Conservation (phyloP, 2,797 vertebrate species). For the Falco berigora region DNA sequence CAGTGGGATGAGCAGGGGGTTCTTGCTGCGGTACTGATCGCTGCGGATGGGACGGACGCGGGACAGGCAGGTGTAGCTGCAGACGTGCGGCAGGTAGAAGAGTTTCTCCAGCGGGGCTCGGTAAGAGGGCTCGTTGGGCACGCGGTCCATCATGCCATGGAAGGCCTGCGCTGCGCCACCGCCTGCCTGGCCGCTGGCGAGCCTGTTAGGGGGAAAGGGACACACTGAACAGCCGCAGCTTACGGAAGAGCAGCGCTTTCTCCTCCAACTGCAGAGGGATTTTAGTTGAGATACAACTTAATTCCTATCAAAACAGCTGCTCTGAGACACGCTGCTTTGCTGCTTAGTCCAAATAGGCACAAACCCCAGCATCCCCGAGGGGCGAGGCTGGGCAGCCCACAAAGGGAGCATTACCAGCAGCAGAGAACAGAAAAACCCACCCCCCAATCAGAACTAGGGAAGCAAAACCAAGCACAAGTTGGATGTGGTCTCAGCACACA, state of each 20-base stretch:
- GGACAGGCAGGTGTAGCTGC: constrained; percentile 84
- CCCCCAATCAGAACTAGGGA: background rate
- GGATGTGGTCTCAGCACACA: background rate
- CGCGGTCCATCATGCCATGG: constrained; percentile 71
- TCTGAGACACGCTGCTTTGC: background rate
- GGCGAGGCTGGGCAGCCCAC: background rate
- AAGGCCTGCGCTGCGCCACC: background rate
- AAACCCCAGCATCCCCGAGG: background rate
- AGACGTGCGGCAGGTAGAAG: constrained; percentile 88
- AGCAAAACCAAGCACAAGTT: background rate
- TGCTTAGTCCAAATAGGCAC: background rate
- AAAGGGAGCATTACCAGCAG: background rate
- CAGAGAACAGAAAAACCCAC: background rate
- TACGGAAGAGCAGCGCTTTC: background rate
- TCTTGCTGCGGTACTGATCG: constrained; percentile 83
- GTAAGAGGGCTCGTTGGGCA: constrained; percentile 86
- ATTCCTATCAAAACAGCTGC: background rate
- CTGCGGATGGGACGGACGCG: constrained; percentile 76
- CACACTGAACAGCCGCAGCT: rapidly evolving
- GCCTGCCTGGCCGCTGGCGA: background rate
- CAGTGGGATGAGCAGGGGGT: constrained; percentile 90
- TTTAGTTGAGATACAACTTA: background rate
- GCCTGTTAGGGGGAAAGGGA: background rate
- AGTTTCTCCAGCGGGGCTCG: constrained; percentile 90
- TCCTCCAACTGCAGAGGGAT: background rate